Evolutionary conservation across 2,797 vertebrate genomes (phyloP).

Genomic region (Poeciliopsis paucimaculata): DNA sequence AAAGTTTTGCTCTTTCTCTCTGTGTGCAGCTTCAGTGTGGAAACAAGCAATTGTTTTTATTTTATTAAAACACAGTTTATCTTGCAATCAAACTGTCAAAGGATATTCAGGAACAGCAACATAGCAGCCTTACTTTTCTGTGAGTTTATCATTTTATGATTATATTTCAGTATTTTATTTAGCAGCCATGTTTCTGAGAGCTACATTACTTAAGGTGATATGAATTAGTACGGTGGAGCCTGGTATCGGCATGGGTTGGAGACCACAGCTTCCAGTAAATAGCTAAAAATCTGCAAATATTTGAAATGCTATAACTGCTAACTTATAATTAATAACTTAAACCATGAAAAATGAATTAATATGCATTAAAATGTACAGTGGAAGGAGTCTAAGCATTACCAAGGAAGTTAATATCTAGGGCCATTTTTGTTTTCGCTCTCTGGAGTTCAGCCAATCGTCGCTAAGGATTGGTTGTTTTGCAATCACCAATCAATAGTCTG

Average conservation of each 20-base stretch:
- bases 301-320: no score
- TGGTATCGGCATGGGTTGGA: background rate
- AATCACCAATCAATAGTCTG: background rate
- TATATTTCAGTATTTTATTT: background rate
- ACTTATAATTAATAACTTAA: background rate
- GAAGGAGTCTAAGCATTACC: background rate
- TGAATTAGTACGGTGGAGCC: background rate
- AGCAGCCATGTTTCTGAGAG: background rate
- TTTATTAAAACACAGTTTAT: background rate
- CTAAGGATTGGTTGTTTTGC: background rate
- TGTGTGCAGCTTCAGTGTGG: background rate
- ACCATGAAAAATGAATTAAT: background rate
- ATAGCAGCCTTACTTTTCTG: background rate
- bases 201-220: background rate
- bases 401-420: background rate
- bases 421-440: background rate
- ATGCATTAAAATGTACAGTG: background rate
- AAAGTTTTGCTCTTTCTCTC: background rate
- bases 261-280: background rate
- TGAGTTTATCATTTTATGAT: background rate
- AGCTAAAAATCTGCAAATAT: background rate
- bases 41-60: background rate
- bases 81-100: background rate
- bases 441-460: background rate
- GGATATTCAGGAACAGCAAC: background rate